These are phyloP conservation scores for Phaethon lepturus DNA, from an alignment of 2,113 vertebrate genomes.

Conservation along the genomic window DNA sequence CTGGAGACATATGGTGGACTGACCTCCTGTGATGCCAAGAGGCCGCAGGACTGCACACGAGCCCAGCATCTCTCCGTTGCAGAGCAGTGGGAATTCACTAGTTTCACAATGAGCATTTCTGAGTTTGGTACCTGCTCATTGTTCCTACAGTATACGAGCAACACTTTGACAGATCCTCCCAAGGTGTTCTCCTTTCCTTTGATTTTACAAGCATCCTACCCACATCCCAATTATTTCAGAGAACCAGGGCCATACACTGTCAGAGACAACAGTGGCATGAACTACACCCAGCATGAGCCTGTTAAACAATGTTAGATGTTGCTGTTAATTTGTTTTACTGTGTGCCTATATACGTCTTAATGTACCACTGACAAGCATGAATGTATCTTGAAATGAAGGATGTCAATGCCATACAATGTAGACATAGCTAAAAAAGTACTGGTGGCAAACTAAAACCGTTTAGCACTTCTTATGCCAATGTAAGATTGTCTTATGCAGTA, in stretches of 20 bases:
- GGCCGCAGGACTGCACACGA: rapidly evolving
- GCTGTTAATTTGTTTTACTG: not conserved
- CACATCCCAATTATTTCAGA: not conserved
- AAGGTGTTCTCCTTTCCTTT: not conserved
- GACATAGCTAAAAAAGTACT: not conserved
- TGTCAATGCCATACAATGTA: not conserved
- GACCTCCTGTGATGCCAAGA: not conserved
- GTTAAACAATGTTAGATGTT: not conserved
- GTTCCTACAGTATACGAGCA: not conserved
- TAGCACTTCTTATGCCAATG: not conserved
- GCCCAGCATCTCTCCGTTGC: not conserved
- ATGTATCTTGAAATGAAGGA: not conserved
- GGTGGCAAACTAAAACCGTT: not conserved
- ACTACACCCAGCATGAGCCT: rapidly evolving
- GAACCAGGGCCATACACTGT: rapidly evolving
- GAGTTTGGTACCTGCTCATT: rapidly evolving
- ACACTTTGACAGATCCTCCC: not conserved
- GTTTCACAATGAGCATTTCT: not conserved
- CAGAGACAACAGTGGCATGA: not conserved
- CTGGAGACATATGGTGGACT: not conserved
- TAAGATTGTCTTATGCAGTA: not conserved
- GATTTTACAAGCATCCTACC: not conserved
- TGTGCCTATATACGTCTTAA: not conserved
- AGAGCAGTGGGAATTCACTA: not conserved
- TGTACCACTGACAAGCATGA: not conserved